Evolutionary conservation across 2,888 invertebrate genomes (phyloP), one percentile per base, ranked within the genome.

Genomic region (Danaus chrysippus): DNA sequence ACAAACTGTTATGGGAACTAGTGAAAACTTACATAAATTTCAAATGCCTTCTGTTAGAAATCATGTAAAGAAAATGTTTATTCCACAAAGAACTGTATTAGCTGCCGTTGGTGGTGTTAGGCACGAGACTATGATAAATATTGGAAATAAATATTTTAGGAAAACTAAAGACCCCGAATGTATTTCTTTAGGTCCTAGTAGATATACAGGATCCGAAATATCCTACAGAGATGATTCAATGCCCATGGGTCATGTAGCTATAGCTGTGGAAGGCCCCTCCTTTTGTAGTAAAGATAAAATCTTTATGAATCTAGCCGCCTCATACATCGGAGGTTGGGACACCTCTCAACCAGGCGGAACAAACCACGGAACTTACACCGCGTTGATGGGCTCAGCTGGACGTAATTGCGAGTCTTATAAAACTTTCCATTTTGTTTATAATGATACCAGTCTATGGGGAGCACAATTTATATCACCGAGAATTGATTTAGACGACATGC

Each of bases 361-460:
- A 54, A 95, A 95, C 76, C 95, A 97, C 71, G 95, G 97, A 1
- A 95, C 95, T n/a, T 92, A 87, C 44, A 87, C 98, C 69, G 98
- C 97, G 0, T 92, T 93, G 65, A 92, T 91, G 0, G 93, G 94
- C 42, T 94, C 95, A 10, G 91, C 92, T 59, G 91, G 90, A 44
- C 88, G 93, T 53, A 86, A 96, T 6, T 96, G 96, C 74, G 97
- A 98, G 79, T 96, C 96, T 66, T 99, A 96, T 91, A 97, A 98
- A 85, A 94, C 97, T 17, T 99, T 99, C 87, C 97, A 98, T 84
- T 97, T 99, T 2, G 96, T 96, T 82, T 99, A 99, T 89, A 97
- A 97, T 79, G 99, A 99, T 79, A 98, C 98, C 12, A 98, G 99
- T 12, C 92, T 99, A 1, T 99, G 98, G 97, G 98, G 98, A 11